Evolutionary conservation across 2,888 invertebrate genomes (phyloP).

Genomic region (Hymenopus coronatus): DNA sequence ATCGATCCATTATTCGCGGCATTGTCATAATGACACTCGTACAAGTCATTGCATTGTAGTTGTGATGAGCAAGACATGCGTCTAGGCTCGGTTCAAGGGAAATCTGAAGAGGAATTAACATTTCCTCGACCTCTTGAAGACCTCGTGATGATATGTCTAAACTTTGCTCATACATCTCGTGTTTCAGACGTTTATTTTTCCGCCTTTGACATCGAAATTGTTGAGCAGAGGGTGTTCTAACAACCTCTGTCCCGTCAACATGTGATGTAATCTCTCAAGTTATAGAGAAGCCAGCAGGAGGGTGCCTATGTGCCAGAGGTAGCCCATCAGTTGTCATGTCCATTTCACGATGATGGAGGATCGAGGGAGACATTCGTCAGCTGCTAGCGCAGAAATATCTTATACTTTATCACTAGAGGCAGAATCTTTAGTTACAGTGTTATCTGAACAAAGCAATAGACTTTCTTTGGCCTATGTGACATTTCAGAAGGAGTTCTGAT

Average conservation of each 20-base stretch:
- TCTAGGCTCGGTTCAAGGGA: neutral
- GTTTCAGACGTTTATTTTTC: too few relatives aligned
- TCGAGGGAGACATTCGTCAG: neutral
- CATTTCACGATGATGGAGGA: neutral
- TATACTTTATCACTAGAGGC: too few relatives aligned
- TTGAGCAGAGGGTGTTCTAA: neutral
- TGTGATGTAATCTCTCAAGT: neutral
- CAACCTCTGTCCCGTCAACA: neutral
- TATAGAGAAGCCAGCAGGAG: neutral
- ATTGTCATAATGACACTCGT: neutral
- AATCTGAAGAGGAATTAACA: neutral
- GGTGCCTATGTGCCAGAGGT: neutral
- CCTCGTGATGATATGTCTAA: neutral
- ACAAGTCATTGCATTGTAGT: neutral
- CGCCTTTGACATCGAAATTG: neutral
- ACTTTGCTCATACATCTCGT: too few relatives aligned
- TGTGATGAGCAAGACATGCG: too few relatives aligned
- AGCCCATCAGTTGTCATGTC: neutral
- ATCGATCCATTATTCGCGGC: neutral
- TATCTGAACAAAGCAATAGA: too few relatives aligned
- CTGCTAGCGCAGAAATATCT: too few relatives aligned
- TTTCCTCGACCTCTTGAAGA: neutral
- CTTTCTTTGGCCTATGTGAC: too few relatives aligned
- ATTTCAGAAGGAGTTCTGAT: too few relatives aligned
- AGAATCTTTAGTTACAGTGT: too few relatives aligned